phyloP scores from a whole-genome alignment of 1,140 invertebrate genomes.

The Drosophila erecta region DNA sequence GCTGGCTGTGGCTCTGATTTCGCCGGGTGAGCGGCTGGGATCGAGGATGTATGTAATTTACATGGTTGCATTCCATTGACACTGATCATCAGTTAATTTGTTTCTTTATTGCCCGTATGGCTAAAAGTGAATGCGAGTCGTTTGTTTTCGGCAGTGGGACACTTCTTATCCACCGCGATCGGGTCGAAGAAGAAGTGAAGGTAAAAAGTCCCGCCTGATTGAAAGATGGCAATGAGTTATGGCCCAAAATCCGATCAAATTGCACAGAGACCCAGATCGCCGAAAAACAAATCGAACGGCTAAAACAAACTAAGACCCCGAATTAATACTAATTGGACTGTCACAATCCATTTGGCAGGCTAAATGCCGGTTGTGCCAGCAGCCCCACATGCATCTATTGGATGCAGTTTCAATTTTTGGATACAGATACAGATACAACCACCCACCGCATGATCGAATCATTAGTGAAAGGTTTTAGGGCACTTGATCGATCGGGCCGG shows the following conservation, averaged over 20 bases:
- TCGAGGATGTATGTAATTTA: conserved; percentile 62
- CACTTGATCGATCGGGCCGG: conserved; percentile 74
- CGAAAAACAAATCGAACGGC: conserved; percentile 12
- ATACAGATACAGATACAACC: conserved; percentile 8
- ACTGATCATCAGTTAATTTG: conserved; percentile 84
- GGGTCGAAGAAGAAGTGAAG: conserved; percentile 30
- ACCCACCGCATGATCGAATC: conserved; percentile 73
- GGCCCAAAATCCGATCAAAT: conserved; percentile 26
- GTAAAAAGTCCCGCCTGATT: conserved; percentile 38
- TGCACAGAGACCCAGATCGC: conserved; percentile 6
- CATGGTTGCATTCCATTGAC: conserved; percentile 83
- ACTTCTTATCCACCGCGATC: conserved; percentile 69
- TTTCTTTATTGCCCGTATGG: conserved; percentile 70
- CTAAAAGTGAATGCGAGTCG: conserved; percentile 78
- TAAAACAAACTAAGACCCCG: conserved; percentile 32
- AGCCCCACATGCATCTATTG: conserved; percentile 22
- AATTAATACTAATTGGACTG: conserved; percentile 68
- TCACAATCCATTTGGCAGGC: conserved; percentile 66
- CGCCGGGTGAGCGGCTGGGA: conserved; percentile 16
- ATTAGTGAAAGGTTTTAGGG: conserved; percentile 83
- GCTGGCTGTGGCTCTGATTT: conserved; percentile 46
- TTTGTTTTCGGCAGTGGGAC: conserved; percentile 80
- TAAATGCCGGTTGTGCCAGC: conserved; percentile 27
- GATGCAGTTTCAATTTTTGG: not conserved
- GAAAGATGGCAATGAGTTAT: conserved; percentile 54